phyloP scores from a whole-genome alignment of 2,113 vertebrate species.

The Anoplopoma fimbria region DNA sequence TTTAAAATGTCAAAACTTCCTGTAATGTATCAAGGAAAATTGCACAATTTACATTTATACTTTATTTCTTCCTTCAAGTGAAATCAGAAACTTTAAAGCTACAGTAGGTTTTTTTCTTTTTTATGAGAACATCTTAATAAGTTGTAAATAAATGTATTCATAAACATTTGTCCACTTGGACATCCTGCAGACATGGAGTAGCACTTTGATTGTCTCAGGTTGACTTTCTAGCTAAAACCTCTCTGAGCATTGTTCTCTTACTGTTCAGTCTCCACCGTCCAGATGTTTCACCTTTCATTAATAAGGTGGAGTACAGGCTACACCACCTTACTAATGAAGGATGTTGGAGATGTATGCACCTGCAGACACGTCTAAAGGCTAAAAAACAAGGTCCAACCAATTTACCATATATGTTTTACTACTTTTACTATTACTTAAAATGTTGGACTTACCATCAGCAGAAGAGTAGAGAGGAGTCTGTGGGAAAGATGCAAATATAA shows the following conservation, averaged over 20 bases:
- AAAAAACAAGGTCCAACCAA: too few species aligned
- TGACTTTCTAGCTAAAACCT: not conserved
- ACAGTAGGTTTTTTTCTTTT: not conserved
- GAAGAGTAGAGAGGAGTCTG: too few species aligned
- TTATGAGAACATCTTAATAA: not conserved
- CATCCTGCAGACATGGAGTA: too few species aligned
- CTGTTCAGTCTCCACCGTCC: not conserved
- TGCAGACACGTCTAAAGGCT: too few species aligned
- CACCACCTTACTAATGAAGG: too few species aligned
- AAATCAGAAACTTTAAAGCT: constrained; percentile 12
- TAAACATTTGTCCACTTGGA: too few species aligned
- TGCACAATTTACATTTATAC: not conserved
- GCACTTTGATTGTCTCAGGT: not conserved
- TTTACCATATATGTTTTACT: too few species aligned
- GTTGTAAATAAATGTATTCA: too few species aligned
- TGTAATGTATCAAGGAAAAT: constrained; percentile 8
- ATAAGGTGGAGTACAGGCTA: not conserved
- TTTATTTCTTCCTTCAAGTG: not conserved
- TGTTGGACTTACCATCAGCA: too few species aligned
- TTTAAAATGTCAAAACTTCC: not conserved
- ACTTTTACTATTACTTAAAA: too few species aligned
- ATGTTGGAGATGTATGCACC: too few species aligned
- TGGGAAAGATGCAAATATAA: too few species aligned
- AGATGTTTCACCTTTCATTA: not conserved
- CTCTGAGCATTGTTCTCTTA: not conserved